Evolutionary conservation across 2,888 invertebrate genomes (phyloP).

Genomic region (Carterocephalus palaemon): DNA sequence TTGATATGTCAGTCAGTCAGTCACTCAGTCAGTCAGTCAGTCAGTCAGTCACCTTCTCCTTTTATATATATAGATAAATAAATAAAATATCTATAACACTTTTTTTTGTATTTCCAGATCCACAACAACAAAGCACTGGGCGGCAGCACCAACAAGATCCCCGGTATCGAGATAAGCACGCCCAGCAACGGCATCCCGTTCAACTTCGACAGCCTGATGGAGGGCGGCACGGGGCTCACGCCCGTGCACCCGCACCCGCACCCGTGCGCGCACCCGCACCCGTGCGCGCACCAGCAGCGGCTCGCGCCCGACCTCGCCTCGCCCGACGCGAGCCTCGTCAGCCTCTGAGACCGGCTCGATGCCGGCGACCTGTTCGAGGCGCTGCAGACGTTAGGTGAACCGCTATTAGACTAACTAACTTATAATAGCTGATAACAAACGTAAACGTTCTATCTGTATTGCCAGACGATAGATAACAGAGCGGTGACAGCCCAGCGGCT

Average conservation of each 20-base stretch:
- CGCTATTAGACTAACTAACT: no score
- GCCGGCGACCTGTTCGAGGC: constrained; percentile 33
- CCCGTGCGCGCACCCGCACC: constrained; percentile 79
- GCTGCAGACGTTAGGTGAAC: constrained; percentile 19
- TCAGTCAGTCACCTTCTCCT: no score
- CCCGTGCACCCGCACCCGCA: constrained; percentile 83
- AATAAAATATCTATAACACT: no score
- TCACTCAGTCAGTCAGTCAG: no score
- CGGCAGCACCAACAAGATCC: constrained; percentile 79
- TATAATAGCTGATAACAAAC: no score
- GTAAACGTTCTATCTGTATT: no score
- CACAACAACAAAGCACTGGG: constrained; percentile 69
- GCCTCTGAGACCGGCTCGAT: constrained; percentile 81
- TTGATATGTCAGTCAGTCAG: no score
- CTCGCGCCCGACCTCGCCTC: constrained; percentile 84
- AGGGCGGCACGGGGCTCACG: constrained; percentile 94
- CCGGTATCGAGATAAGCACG: constrained; percentile 90
- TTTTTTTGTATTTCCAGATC: constrained; percentile 47
- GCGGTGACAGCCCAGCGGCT: no score
- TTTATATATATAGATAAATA: no score
- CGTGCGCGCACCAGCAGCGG: constrained; percentile 88
- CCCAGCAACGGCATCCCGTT: constrained; percentile 93
- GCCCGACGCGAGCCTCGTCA: constrained; percentile 89
- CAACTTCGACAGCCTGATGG: constrained; percentile 95
- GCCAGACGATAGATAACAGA: no score